Base-by-base conservation (phyloP, 2,797 vertebrate species). In the Parambassis ranga region DNA sequence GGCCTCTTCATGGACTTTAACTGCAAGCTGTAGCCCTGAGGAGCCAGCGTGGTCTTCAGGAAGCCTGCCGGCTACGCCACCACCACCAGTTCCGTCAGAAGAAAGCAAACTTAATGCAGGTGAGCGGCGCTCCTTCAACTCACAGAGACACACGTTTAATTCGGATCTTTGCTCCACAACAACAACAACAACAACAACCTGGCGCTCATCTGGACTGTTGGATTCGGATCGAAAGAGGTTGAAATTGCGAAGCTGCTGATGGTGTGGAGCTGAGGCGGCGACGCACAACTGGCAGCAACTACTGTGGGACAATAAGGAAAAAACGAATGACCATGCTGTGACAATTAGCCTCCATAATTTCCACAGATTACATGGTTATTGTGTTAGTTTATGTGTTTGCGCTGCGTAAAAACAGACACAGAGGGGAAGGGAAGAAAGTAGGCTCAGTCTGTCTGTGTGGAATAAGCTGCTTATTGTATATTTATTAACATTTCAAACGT, bases 191-290 rank as follows among this genome's bases (percentile, higher is more conserved):
- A n/a, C n/a, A n/a, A n/a, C 9, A 11, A n/a, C 10, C n/a, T 3
- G 7, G 3, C 15, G 1, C 26, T 39, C 10, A 8, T 39, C 24
- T 51, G 43, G 19, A 39, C 10, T 5, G 1, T 9, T 46, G 47
- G 46, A 44, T 59, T 47, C n/a, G 47, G 61, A 77, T 59, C 15
- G 27, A 37, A 18, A 18, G 53, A 38, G 18, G 7, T 46, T 51
- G 43, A 33, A 58, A 67, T 56, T 67, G 51, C 44, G 32, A 31
- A 23, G 41, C 14, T 18, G 39, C 41, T n/a, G n/a, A n/a, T 53
- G 35, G 6, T 65, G 60, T 43, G 59, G 41, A 65, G 36, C 47
- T 33, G 43, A 51, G 19, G 38, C 44, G 9, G 30, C 14, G 23
- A 18, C 37, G 53, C 51, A 4, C 22, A 18, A 16, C 30, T 52